These are phyloP conservation scores for Peromyscus aztecus DNA, from an alignment of 2,797 vertebrate genomes.

Conservation along the genomic window DNA sequence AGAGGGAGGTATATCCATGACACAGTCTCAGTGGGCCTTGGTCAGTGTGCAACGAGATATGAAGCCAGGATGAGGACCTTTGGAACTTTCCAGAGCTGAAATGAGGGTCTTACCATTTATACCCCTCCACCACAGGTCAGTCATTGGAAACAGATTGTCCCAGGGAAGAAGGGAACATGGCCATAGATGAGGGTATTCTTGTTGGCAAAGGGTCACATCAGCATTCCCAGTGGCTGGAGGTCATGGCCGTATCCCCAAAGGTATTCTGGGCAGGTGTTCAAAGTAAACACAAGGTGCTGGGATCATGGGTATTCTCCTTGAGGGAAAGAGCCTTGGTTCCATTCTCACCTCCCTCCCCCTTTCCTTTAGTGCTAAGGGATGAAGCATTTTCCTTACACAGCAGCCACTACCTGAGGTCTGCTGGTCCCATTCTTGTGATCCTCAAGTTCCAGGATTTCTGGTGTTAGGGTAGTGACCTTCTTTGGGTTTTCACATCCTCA, in stretches of 20 bases:
- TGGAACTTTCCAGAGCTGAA: not conserved
- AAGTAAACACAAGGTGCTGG: not conserved
- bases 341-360: no score
- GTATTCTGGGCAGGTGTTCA: not conserved
- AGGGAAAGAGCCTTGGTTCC: not conserved
- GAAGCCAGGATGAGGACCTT: not conserved
- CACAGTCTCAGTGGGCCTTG: fast-evolving
- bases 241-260: not conserved
- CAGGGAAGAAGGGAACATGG: not conserved
- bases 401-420: no score
- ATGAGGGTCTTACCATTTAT: not conserved
- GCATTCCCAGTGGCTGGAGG: not conserved
- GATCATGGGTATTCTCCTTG: no score
- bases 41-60: fast-evolving
- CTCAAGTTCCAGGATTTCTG: not conserved
- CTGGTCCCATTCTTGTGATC: not conserved
- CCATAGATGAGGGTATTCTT: not conserved
- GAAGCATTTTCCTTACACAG: not conserved
- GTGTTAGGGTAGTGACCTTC: not conserved
- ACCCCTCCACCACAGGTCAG: fast-evolving
- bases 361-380: not conserved
- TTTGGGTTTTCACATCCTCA: not conserved
- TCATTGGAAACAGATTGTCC: not conserved
- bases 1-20: not conserved
- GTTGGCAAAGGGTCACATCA: not conserved